phyloP scores from a whole-genome alignment of 2,113 vertebrate species.

The Corvus moneduloides region DNA sequence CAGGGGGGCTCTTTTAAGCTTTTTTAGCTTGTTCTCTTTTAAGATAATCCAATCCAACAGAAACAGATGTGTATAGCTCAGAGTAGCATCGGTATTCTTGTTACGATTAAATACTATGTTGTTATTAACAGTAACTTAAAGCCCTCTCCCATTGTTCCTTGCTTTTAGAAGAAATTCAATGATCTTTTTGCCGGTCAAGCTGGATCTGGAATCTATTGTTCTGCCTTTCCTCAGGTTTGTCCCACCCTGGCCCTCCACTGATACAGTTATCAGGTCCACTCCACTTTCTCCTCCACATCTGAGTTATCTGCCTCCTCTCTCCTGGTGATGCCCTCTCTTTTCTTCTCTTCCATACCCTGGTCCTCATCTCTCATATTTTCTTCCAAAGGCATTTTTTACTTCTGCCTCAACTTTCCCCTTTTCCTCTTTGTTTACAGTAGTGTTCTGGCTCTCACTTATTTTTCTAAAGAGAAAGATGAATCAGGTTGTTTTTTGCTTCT shows the following conservation, averaged over 20 bases:
- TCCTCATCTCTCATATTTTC: neutral
- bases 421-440: neutral
- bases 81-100: neutral
- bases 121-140: neutral
- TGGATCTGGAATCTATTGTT: neutral
- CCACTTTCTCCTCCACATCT: neutral
- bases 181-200: neutral
- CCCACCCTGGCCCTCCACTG: neutral
- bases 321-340: neutral
- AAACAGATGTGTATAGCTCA: neutral
- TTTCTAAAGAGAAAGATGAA: neutral
- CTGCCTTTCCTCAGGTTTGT: neutral
- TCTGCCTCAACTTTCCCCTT: neutral
- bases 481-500: neutral
- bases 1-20: neutral
- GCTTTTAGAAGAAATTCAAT: neutral
- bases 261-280: neutral
- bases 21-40: neutral
- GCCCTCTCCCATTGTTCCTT: neutral
- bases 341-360: neutral
- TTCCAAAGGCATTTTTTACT: neutral
- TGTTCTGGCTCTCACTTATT: neutral
- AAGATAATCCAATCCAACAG: neutral
- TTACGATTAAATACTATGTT: neutral
- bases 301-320: neutral